Base-by-base conservation (phyloP, 2,797 vertebrate species). In the Linurgus olivaceus region DNA sequence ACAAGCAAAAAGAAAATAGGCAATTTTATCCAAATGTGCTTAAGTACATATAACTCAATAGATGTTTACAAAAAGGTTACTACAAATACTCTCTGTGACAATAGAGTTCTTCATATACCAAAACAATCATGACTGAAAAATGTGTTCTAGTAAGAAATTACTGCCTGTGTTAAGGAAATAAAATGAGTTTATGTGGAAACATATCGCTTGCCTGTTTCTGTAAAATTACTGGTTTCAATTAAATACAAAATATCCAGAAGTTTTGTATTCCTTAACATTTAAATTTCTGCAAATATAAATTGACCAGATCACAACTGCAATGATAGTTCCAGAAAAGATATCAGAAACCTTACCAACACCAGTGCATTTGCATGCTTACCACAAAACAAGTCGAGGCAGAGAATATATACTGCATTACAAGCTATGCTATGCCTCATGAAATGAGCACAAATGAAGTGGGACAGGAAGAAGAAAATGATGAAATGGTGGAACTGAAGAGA, bases 361-460 rank as follows among this genome's bases (percentile, higher is more conserved):
- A 47, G 33, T 47, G 51, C 35, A 74, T 94, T 90, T 91, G 29
- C 90, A 76, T 76, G 66, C 66, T 91, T 81, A 67, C 90, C 7
- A 45, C 66, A 92, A 95, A 94, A 79, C 65, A 92, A 87, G 73
- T 70, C 47, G 73, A 38, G 63, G 48, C 51, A 86, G 73, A 86
- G 55, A 74, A 80, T 87, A 80, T 83, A 81, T 63, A 54, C 47
- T 54, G 76, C 70, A 51, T 91, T 96, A 92, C 62, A 86, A 70
- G 71, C 86, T 42, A 79, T 13, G 48, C 28, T 86, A 45, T 38
- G 75, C 75, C 51, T 96, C 73, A 76, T 67, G 78, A 92, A 97
- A 95, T 38, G 70, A 91, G 48, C 88, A 94, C 55, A 96, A 93
- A 95, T 74, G 81, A 93, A 94, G 86, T 84, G 76, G 90, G 94